Percentiles rank a stretch among this genome's conserved stretches.
phyloP scores from a whole-genome alignment of 1,140 invertebrate genomes.

The Macrosteles quadrilineatus region DNA sequence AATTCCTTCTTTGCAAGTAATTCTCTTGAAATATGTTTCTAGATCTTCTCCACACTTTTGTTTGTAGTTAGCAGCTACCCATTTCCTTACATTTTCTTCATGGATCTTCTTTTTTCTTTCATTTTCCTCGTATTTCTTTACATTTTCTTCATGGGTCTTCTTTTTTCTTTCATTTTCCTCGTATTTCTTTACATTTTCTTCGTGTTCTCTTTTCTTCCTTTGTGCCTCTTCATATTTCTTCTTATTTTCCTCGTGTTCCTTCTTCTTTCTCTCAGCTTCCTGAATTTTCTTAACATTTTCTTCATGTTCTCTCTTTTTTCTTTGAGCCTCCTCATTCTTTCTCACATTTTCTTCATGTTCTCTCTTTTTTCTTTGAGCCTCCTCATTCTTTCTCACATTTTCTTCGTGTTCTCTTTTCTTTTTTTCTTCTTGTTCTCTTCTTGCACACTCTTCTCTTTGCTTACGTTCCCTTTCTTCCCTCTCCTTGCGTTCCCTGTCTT shows the following conservation, averaged over 20 bases:
- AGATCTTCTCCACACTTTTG: neutral
- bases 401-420: neutral
- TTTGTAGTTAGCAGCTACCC: neutral
- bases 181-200: neutral
- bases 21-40: neutral
- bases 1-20: neutral
- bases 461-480: neutral
- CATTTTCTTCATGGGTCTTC: neutral
- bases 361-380: neutral
- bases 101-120: neutral
- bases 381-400: neutral
- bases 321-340: neutral
- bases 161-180: neutral
- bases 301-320: neutral
- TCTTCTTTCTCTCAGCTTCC: neutral
- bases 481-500: neutral
- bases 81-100: neutral
- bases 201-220: neutral
- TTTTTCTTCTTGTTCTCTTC: neutral
- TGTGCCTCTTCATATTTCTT: neutral
- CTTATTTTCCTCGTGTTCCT: neutral
- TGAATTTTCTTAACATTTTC: neutral
- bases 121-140: neutral
- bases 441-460: neutral
- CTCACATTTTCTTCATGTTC: conserved; percentile 2